phyloP scores from a whole-genome alignment of 2,888 invertebrate species.

The Drosophila austrosaltans region DNA sequence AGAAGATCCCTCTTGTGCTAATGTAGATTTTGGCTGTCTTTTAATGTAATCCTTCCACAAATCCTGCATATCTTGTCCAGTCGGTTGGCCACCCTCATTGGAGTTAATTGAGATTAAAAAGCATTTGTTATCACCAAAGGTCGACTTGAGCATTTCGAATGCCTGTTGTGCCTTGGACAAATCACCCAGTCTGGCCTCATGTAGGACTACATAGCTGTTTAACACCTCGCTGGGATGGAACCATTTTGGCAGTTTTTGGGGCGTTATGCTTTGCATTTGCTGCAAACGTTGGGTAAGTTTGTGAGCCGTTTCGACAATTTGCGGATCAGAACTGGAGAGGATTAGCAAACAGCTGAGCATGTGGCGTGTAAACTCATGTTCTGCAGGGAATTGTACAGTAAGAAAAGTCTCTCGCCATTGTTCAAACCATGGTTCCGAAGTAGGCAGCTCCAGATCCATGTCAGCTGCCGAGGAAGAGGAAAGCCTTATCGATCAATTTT shows the following conservation, averaged over 20 bases:
- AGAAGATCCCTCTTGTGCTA: slow-evolving; percentile 74
- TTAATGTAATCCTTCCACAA: slow-evolving; percentile 93
- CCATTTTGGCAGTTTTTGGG: slow-evolving; percentile 93
- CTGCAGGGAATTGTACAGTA: slow-evolving; percentile 93
- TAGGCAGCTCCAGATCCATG: slow-evolving; percentile 88
- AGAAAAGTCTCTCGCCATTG: slow-evolving; percentile 96
- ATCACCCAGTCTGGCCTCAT: slow-evolving; percentile 90
- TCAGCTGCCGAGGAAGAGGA: slow-evolving; percentile 80
- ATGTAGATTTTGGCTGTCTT: slow-evolving; percentile 84
- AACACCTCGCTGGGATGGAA: slow-evolving; percentile 90
- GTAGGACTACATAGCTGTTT: slow-evolving; percentile 94
- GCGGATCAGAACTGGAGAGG: slow-evolving; percentile 88
- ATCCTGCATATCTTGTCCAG: slow-evolving; percentile 88
- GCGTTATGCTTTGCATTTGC: slow-evolving; percentile 89
- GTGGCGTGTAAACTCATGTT: slow-evolving; percentile 98
- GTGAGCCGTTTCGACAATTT: slow-evolving; percentile 92
- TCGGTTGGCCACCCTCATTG: slow-evolving; percentile 84
- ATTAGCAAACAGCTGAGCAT: slow-evolving; percentile 92
- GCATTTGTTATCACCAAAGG: slow-evolving; percentile 94
- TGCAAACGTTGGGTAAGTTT: slow-evolving; percentile 91
- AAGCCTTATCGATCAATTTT: background rate
- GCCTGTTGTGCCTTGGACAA: slow-evolving; percentile 91
- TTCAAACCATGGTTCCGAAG: slow-evolving; percentile 96
- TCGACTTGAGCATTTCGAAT: slow-evolving; percentile 93
- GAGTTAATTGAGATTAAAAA: slow-evolving; percentile 96